phyloP scores from a whole-genome alignment of 2,888 invertebrate genomes.

The Prosapia bicincta region DNA sequence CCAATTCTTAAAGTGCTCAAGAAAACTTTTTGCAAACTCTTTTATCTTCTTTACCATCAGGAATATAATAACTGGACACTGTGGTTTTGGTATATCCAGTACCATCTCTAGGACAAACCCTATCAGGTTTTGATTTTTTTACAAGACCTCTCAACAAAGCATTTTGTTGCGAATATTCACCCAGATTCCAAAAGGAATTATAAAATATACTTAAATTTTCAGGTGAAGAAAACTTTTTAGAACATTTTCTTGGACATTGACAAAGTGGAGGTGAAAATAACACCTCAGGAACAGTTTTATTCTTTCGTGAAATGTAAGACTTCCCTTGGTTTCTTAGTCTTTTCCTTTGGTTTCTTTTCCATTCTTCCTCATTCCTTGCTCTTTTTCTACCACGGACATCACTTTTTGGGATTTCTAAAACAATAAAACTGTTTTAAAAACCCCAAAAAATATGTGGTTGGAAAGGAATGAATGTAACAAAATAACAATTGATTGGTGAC shows the following conservation, averaged over 20 bases:
- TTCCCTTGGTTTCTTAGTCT: not conserved
- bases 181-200: slow-evolving; percentile 9
- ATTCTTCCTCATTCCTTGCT: not conserved
- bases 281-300: slow-evolving; percentile 7
- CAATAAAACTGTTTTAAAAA: slow-evolving; percentile 13
- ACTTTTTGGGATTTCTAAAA: slow-evolving; percentile 13
- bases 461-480: too few relatives aligned
- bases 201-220: not conserved
- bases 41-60: slow-evolving; percentile 8
- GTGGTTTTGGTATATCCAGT: not conserved
- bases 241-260: not conserved
- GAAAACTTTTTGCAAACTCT: too few relatives aligned
- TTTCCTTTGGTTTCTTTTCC: slow-evolving; percentile 6
- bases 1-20: slow-evolving; percentile 1
- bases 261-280: not conserved
- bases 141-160: slow-evolving; percentile 3
- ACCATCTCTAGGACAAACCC: slow-evolving; percentile 10
- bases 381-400: too few relatives aligned
- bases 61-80: slow-evolving; percentile 3
- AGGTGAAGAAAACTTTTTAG: not conserved
- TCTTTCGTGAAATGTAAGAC: not conserved
- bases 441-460: slow-evolving; percentile 7
- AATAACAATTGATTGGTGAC: too few relatives aligned
- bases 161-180: slow-evolving; percentile 15
- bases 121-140: not conserved